Evolutionary conservation across 2,888 invertebrate genomes (phyloP).

Genomic region (Amphipoea lucens): DNA sequence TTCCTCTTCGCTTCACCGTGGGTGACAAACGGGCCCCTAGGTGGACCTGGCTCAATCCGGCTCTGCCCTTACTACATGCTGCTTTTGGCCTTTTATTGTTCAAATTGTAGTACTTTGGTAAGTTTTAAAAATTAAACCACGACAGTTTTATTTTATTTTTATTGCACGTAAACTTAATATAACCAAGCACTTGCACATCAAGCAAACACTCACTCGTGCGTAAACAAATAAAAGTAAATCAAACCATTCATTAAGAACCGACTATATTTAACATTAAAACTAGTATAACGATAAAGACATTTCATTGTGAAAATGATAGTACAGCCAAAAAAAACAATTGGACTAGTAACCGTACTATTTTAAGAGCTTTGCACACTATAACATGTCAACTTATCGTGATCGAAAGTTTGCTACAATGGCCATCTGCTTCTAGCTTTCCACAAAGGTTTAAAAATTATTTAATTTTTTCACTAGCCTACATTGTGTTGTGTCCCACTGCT

Average conservation of each 20-base stretch:
- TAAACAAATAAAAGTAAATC: conserved; percentile 26
- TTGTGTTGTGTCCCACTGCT: too few relatives aligned
- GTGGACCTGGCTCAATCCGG: not conserved
- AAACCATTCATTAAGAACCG: not conserved
- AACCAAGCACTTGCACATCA: conserved; percentile 14
- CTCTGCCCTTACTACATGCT: not conserved
- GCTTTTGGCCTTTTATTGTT: not conserved
- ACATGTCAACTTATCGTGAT: not conserved
- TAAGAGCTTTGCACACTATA: conserved; percentile 3
- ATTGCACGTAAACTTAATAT: conserved; percentile 41
- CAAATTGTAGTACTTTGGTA: not conserved
- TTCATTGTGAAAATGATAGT: not conserved
- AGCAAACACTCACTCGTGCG: conserved; percentile 3
- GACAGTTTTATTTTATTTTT: not conserved
- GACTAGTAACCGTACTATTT: conserved; percentile 7
- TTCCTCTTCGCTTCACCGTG: too few relatives aligned
- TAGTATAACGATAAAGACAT: not conserved
- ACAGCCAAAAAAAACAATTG: not conserved
- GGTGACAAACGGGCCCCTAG: not conserved
- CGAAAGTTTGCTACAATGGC: not conserved
- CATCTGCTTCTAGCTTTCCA: not conserved
- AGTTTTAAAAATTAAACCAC: conserved; percentile 26
- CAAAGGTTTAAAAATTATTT: not conserved
- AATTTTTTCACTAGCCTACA: too few relatives aligned
- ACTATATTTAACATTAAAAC: conserved; percentile 11